Conservation (phyloP, 1,140 invertebrate species). For the Saccostrea echinata region DNA sequence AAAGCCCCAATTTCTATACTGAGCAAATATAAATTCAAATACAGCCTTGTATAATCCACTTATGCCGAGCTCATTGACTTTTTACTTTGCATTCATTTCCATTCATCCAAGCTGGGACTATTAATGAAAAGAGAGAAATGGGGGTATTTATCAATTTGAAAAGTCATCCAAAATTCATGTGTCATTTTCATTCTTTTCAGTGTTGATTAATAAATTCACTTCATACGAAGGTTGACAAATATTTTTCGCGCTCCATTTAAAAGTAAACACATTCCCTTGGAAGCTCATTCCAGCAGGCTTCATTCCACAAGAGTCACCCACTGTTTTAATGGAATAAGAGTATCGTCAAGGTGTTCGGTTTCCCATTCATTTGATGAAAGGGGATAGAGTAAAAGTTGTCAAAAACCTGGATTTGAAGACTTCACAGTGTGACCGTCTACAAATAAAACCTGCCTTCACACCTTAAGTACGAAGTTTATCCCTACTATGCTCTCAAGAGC, state of each 20-base stretch:
- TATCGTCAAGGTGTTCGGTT: slow-evolving; percentile 16
- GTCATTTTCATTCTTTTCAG: slow-evolving; percentile 21
- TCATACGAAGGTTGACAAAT: slow-evolving; percentile 21
- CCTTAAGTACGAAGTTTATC: not conserved
- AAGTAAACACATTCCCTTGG: slow-evolving; percentile 24
- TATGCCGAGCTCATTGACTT: slow-evolving; percentile 11
- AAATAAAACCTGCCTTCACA: slow-evolving; percentile 21
- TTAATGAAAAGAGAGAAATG: not conserved
- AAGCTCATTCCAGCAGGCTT: not conserved
- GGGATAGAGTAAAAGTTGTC: slow-evolving; percentile 34
- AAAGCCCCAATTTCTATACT: slow-evolving; percentile 4
- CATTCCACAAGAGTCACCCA: slow-evolving; percentile 9
- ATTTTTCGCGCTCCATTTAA: slow-evolving; percentile 34
- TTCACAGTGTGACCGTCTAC: slow-evolving; percentile 14
- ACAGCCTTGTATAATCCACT: slow-evolving; percentile 3
- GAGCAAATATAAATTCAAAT: slow-evolving; percentile 28
- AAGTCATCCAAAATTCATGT: slow-evolving; percentile 33
- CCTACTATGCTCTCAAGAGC: not conserved
- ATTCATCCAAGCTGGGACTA: not conserved
- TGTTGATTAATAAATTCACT: slow-evolving; percentile 23
- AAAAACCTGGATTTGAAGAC: not conserved
- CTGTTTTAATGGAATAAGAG: slow-evolving; percentile 25
- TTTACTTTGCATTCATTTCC: slow-evolving; percentile 5
- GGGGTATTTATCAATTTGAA: slow-evolving; percentile 28
- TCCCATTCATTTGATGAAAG: slow-evolving; percentile 17